phyloP scores from a whole-genome alignment of 2,888 invertebrate species.

The Polyploca ridens region DNA sequence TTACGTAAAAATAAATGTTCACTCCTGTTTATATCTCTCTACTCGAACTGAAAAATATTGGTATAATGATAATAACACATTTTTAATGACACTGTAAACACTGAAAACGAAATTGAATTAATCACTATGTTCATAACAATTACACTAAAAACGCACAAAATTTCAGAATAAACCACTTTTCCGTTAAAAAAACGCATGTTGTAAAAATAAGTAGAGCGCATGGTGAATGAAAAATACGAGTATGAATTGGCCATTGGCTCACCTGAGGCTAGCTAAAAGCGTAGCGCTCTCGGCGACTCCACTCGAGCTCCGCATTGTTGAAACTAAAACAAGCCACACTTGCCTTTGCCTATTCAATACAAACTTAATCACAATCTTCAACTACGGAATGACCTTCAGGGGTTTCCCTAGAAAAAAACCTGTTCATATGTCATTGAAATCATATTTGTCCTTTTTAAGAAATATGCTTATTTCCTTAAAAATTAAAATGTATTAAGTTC shows the following conservation, averaged over 20 bases:
- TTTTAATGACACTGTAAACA: neutral
- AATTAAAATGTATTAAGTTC: conserved; percentile 13
- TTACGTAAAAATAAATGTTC: no score
- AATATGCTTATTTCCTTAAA: conserved; percentile 9
- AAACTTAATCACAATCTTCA: conserved; percentile 51
- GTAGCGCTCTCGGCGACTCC: conserved; percentile 68
- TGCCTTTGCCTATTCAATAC: conserved; percentile 52
- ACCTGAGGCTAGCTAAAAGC: conserved; percentile 71
- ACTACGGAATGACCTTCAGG: conserved; percentile 59
- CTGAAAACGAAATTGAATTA: neutral
- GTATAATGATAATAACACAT: no score
- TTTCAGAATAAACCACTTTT: neutral
- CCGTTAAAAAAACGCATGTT: neutral
- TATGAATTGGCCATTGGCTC: conserved; percentile 29
- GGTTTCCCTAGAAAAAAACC: conserved; percentile 49
- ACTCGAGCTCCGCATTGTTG: conserved; percentile 75
- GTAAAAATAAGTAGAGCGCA: neutral
- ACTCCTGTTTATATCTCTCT: no score
- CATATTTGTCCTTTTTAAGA: conserved; percentile 21
- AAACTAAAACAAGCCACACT: conserved; percentile 65
- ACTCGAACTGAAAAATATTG: no score
- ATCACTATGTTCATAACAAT: no score
- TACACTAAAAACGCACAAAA: neutral
- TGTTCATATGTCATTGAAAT: conserved; percentile 28
- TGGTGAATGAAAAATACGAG: neutral